Percentiles rank a stretch among this genome's conserved stretches.
These are phyloP conservation scores for Escarpia spicata DNA, from an alignment of 2,888 invertebrate species.

Conservation along the genomic window DNA sequence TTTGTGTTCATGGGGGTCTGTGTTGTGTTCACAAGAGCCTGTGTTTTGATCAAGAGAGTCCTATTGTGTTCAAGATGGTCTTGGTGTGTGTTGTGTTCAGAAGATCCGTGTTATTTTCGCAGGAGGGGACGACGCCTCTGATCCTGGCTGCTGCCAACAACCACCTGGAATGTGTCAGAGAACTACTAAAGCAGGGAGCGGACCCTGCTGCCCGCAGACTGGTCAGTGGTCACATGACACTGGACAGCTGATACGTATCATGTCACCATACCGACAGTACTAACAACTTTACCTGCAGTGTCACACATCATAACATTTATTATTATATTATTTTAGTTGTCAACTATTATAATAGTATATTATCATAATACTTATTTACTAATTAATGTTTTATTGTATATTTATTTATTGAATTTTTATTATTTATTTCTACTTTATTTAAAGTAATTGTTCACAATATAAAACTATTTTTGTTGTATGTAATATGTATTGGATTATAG, in stretches of 20 bases:
- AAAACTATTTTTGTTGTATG: too few relatives aligned
- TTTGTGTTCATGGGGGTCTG: neutral
- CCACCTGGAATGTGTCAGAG: slow-evolving; percentile 85
- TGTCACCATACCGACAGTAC: neutral
- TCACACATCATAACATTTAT: too few relatives aligned
- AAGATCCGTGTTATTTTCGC: slow-evolving; percentile 46
- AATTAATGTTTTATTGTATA: too few relatives aligned
- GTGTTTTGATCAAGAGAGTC: neutral
- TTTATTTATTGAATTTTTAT: too few relatives aligned
- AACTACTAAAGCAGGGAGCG: slow-evolving; percentile 89
- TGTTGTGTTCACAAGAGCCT: neutral
- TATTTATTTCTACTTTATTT: too few relatives aligned
- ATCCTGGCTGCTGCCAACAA: slow-evolving; percentile 92
- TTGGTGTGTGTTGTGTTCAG: too few relatives aligned
- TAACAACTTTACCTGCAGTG: too few relatives aligned
- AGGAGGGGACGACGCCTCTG: slow-evolving; percentile 94
- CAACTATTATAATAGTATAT: too few relatives aligned
- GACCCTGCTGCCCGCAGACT: slow-evolving; percentile 85
- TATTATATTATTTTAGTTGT: too few relatives aligned
- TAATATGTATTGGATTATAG: too few relatives aligned
- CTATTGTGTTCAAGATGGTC: neutral
- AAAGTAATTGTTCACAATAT: too few relatives aligned
- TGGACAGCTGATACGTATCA: neutral
- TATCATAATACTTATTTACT: too few relatives aligned
- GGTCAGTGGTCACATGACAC: slow-evolving; percentile 60